phyloP scores from a whole-genome alignment of 2,113 vertebrate genomes.

The Nothoprocta perdicaria region DNA sequence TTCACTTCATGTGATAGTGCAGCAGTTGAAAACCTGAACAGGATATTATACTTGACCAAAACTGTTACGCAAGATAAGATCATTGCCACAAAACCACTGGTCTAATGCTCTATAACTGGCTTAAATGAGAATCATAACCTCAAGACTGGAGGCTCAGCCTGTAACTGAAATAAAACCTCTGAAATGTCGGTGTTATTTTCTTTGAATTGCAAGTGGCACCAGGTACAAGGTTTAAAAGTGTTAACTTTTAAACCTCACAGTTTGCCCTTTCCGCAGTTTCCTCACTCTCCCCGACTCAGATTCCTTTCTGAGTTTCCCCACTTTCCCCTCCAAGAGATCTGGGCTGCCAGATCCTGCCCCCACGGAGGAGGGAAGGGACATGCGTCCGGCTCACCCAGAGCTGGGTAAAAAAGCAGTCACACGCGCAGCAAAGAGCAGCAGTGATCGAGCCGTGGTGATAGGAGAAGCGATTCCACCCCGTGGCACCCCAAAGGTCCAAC shows the following conservation, averaged over 20 bases:
- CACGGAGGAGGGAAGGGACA: background rate
- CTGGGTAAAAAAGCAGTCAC: background rate
- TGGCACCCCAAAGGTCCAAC: background rate
- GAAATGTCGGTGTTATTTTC: background rate
- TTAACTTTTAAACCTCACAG: background rate
- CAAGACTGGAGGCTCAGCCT: background rate
- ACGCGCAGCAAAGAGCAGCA: background rate
- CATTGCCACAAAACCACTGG: background rate
- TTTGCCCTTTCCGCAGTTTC: background rate
- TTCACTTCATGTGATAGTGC: background rate
- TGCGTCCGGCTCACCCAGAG: background rate
- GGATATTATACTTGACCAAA: background rate
- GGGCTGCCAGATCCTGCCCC: background rate
- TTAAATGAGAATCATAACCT: background rate
- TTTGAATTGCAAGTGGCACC: background rate
- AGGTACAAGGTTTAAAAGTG: background rate
- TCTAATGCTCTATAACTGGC: background rate
- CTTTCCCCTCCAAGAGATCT: background rate
- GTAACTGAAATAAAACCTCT: background rate
- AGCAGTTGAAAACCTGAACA: background rate
- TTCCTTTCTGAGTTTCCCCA: background rate
- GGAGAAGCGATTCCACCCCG: background rate
- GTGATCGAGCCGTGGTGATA: background rate
- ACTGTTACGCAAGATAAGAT: background rate
- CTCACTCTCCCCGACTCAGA: background rate